Evolutionary conservation across 2,113 vertebrate genomes (phyloP).

Genomic region (Lepus europaeus): DNA sequence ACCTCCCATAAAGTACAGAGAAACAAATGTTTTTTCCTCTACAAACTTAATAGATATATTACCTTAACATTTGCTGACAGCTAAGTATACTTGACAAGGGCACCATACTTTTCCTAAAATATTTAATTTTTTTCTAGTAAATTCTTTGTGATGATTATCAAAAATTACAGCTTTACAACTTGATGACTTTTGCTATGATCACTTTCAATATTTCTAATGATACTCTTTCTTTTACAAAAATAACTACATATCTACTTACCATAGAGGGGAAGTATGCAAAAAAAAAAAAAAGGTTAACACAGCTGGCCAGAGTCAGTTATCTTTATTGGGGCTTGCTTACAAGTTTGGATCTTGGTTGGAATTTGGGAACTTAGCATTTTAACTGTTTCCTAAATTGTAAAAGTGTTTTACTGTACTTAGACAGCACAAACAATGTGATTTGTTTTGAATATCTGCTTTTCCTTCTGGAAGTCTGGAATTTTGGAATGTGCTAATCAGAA

Average conservation of each 20-base stretch:
- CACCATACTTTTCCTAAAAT: constrained; percentile 42
- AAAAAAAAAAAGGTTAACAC: constrained; percentile 47
- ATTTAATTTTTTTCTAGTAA: neutral
- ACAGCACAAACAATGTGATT: constrained; percentile 45
- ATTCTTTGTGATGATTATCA: neutral
- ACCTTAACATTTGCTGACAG: constrained; percentile 5
- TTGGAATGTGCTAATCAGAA: constrained; percentile 26
- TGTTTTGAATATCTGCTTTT: constrained; percentile 21
- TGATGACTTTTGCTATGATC: constrained; percentile 24
- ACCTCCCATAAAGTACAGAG: constrained; percentile 29
- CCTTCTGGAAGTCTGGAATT: constrained; percentile 12
- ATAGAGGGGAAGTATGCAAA: neutral
- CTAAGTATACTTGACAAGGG: constrained; percentile 22
- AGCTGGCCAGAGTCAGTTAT: neutral
- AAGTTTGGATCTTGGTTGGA: neutral
- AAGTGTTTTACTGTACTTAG: constrained; percentile 5
- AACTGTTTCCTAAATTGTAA: constrained; percentile 56
- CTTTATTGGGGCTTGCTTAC: constrained; percentile 24
- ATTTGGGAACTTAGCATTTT: constrained; percentile 8
- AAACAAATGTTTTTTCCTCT: neutral
- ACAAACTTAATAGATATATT: constrained; percentile 11
- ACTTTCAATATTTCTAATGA: constrained; percentile 55
- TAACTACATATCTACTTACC: constrained; percentile 24
- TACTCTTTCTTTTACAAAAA: constrained; percentile 27
- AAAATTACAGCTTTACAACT: constrained; percentile 37